phyloP scores from a whole-genome alignment of 2,797 vertebrate species.

The Holocentrus rufus region DNA sequence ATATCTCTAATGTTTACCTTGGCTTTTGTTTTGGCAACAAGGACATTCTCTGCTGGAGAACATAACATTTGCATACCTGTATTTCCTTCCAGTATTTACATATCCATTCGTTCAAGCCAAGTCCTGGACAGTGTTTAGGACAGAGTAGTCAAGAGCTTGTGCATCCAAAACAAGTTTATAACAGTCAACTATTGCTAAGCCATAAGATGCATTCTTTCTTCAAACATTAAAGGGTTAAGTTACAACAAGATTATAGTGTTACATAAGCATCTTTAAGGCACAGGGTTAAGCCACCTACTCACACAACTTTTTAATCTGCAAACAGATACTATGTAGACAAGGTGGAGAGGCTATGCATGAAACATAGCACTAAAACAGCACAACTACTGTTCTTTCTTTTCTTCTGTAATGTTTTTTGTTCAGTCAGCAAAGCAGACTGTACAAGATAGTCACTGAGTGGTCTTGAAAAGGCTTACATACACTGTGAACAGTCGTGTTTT shows the following conservation, averaged over 20 bases:
- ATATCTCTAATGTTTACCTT: not conserved
- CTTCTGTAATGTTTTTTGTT: not conserved
- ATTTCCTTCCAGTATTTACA: constrained; percentile 4
- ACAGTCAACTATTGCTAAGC: not conserved
- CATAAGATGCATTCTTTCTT: constrained; percentile 18
- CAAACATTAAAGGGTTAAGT: constrained; percentile 55
- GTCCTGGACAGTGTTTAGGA: constrained; percentile 11
- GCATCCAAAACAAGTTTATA: constrained; percentile 4
- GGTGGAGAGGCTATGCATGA: not conserved
- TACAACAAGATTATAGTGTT: constrained; percentile 67
- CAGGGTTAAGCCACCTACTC: constrained; percentile 45
- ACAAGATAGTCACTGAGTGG: not conserved
- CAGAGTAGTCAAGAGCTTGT: constrained; percentile 4
- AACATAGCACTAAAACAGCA: not conserved
- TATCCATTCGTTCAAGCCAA: not conserved
- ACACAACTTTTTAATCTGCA: constrained; percentile 24
- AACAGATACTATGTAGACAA: constrained; percentile 2
- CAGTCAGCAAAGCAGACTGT: not conserved
- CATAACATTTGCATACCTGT: constrained; percentile 24
- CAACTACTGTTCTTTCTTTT: not conserved
- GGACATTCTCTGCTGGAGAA: not conserved
- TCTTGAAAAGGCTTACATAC: not conserved
- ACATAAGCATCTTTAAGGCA: constrained; percentile 59
- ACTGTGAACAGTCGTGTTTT: too few relatives aligned
- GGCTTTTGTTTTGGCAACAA: constrained; percentile 52